Conservation (phyloP, 1,140 invertebrate species). For the Trichonephila clavipes region DNA sequence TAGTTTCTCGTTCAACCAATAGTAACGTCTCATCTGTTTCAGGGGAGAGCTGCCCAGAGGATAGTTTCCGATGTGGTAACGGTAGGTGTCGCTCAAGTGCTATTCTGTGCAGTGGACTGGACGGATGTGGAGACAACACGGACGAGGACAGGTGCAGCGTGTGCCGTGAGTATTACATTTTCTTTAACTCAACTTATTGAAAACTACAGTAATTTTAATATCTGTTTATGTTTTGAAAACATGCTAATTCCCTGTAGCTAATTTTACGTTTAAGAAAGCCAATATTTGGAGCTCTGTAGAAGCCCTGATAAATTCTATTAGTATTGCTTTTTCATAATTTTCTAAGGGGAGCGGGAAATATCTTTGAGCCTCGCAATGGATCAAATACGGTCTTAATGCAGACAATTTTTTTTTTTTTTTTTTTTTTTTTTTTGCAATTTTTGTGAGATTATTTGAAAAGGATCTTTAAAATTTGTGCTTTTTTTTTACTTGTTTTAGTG, state of each 20-base stretch:
- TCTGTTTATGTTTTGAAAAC: too few relatives aligned
- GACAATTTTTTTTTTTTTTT: too few relatives aligned
- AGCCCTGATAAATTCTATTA: not conserved
- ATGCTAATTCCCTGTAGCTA: too few relatives aligned
- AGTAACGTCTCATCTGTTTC: not conserved
- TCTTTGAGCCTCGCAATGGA: too few relatives aligned
- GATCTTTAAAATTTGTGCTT: too few relatives aligned
- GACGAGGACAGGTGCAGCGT: conserved; percentile 91
- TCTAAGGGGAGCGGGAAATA: not conserved
- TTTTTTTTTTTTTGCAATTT: too few relatives aligned
- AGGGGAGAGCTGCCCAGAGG: conserved; percentile 72
- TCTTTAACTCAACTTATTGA: not conserved
- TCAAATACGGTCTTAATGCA: too few relatives aligned
- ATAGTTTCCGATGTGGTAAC: conserved; percentile 91
- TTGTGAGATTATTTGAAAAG: too few relatives aligned
- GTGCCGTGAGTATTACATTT: conserved; percentile 87
- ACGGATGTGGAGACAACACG: conserved; percentile 93
- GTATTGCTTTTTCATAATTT: not conserved
- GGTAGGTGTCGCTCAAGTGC: conserved; percentile 92
- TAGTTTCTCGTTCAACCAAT: too few relatives aligned
- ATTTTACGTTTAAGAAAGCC: not conserved
- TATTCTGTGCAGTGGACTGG: conserved; percentile 91
- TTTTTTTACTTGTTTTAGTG: too few relatives aligned
- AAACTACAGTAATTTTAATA: not conserved
- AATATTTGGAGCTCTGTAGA: not conserved